Percentiles rank a stretch among this genome's conserved stretches.
phyloP scores from a whole-genome alignment of 92 coral and sea anemone genomes.

The Epizoanthus scotinus region DNA sequence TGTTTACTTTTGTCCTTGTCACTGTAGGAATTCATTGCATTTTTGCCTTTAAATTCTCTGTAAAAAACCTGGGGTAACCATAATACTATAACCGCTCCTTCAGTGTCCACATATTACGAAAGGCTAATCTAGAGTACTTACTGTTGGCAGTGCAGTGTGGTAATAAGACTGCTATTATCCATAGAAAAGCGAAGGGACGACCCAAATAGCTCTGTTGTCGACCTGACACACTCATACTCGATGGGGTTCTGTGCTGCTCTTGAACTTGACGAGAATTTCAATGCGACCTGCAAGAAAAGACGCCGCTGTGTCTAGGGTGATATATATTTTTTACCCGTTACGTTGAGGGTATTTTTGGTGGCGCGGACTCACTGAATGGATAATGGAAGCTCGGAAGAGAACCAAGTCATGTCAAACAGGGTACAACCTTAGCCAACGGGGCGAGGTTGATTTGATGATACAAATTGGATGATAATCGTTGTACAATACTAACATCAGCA shows the following conservation, averaged over 20 bases:
- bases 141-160: not conserved
- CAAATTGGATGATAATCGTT: constrained; percentile 9
- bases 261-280: constrained; percentile 6
- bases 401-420: too few relatives aligned
- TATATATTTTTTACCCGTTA: not conserved
- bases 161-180: not conserved
- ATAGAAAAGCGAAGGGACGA: not conserved
- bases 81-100: too few relatives aligned
- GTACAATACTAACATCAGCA: too few relatives aligned
- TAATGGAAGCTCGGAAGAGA: not conserved
- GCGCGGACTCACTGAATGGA: not conserved
- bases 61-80: not conserved
- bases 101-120: not conserved
- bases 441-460: too few relatives aligned
- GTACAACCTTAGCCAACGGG: too few relatives aligned
- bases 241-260: constrained; percentile 22
- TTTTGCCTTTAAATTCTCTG: not conserved
- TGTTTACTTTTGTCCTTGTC: constrained; percentile 17
- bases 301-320: not conserved
- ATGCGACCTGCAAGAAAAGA: not conserved
- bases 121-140: not conserved
- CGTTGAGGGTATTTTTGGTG: not conserved
- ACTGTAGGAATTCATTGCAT: constrained; percentile 12
- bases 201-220: constrained; percentile 41
- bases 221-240: constrained; percentile 33